Evolutionary conservation across 1,140 invertebrate genomes (phyloP), one percentile per base, ranked within the genome.

Genomic region (Diabrotica virgifera): DNA sequence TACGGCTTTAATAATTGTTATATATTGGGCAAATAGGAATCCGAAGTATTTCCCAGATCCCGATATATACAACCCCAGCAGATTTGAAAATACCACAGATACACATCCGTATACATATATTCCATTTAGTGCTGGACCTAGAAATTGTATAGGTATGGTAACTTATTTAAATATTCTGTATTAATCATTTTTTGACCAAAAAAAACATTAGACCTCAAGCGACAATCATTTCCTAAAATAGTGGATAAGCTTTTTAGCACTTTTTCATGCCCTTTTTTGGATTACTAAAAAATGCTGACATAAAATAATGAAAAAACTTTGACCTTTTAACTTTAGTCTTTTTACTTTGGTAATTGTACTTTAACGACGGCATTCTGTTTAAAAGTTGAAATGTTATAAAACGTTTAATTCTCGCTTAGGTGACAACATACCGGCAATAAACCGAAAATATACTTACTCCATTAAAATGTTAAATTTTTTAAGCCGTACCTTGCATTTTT

Each of bases 41-140:
- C 79, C 83, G 1, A 78, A 85, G 12, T 73, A 84, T 24, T 94
- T 86, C 74, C 82, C 85, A 35, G 82, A 93, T 65, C 91, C 92
- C 0, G 83, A 88, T 38, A 79, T 80, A 63, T 94, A 91, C 75
- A 84, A 91, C 76, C 92, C 92, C 0, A 89, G 92, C 53, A 81
- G 90, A 70, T 94, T 94, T 77, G 83, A 86, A 65, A 85, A 86
- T 72, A 79, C 78, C 36, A 75, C 76, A 13, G 81, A 83, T 59
- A 74, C 80, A 70, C 72, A 81, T 35, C 80, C 80, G 11, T 86
- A 78, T 60, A 74, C 80, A 5, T 88, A 84, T 70, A 79, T 89
- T 24, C 87, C 88, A 5, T 91, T 91, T 67, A 88, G 87, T 66
- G 88, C 85, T 10, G 89, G 89, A 9, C 83, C 85, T 0, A 78